Base-by-base conservation (phyloP, 2,797 vertebrate genomes). In the Crenuchus spilurus region DNA sequence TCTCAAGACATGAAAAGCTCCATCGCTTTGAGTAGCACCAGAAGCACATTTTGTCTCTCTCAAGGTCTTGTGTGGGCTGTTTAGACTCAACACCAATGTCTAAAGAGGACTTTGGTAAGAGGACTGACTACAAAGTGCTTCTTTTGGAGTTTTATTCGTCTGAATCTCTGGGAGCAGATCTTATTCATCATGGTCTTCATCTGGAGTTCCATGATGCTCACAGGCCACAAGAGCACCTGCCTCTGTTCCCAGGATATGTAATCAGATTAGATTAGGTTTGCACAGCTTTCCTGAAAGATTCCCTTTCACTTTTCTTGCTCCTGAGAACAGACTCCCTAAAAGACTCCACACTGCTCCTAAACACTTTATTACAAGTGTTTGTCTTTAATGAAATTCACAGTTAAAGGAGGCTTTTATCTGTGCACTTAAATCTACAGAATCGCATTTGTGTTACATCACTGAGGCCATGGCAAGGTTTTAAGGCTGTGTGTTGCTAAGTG, bases 61-160 rank as follows among this genome's bases (percentile, higher is more conserved):
- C 5, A 20, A 46, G 11, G 64, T 13, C 18, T 4, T 14, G 9
- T 42, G 42, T 60, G 31, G 31, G 28, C 18, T 3, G 31, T 6
- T 66, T 58, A 14, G 67, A 30, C 57, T 70, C 30, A 70, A 64
- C 55, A 14, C 30, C 58, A 48, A 20, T 39, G 33, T 16, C 57
- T 41, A 63, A 48, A 39, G 18, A 35, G 16, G 28, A 18, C 51
- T 54, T 68, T 26, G 8, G n/a, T n/a, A n/a, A n/a, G n/a, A n/a
- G n/a, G n/a, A n/a, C n/a, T n/a, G n/a, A n/a, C n/a, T n/a, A n/a
- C n/a, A n/a, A n/a, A n/a, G n/a, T n/a, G n/a, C n/a, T n/a, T n/a
- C n/a, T n/a, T n/a, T n/a, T n/a, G n/a, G n/a, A n/a, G 6, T 57
- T 57, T 33, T 57, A 18, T 60, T 39, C 18, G 37, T 26, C 42